Evolutionary conservation across 2,797 vertebrate genomes (phyloP).

Genomic region (Tragopan temminckii): DNA sequence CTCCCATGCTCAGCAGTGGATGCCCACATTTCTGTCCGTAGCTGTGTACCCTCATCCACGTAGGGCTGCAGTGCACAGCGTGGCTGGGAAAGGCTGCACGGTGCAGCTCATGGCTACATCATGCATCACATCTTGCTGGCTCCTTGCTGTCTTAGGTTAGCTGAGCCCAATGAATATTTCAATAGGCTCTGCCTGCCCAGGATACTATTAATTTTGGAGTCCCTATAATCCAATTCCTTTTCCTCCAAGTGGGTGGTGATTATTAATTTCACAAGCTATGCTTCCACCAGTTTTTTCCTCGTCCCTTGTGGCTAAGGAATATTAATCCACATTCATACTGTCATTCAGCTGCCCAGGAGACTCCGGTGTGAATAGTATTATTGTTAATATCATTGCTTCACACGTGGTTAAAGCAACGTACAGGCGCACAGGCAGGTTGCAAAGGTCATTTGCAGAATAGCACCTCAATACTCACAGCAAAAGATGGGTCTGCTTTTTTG

Average conservation of each 20-base stretch:
- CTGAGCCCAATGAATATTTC: slow-evolving; percentile 67
- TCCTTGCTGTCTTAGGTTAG: neutral
- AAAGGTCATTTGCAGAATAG: slow-evolving; percentile 16
- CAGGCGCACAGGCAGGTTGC: neutral
- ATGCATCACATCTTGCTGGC: neutral
- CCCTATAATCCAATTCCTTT: slow-evolving; percentile 70
- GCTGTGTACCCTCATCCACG: neutral
- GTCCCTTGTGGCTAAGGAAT: slow-evolving; percentile 67
- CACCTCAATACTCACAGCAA: neutral
- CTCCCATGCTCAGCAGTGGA: neutral
- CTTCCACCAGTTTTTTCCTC: slow-evolving; percentile 59
- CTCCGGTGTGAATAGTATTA: slow-evolving; percentile 52
- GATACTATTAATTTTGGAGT: slow-evolving; percentile 71
- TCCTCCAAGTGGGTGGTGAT: slow-evolving; percentile 71
- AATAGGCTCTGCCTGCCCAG: slow-evolving; percentile 37
- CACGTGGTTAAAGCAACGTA: neutral
- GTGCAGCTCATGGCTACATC: neutral
- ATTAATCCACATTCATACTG: slow-evolving; percentile 74
- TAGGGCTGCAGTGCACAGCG: fast-evolving
- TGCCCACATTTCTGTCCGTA: neutral
- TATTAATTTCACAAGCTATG: slow-evolving; percentile 72
- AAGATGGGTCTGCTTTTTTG: neutral
- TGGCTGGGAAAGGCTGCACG: fast-evolving
- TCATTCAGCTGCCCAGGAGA: slow-evolving; percentile 73
- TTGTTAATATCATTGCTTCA: slow-evolving; percentile 54